Conservation (phyloP, 2,888 invertebrate genomes). For the Tortricodes alternella region DNA sequence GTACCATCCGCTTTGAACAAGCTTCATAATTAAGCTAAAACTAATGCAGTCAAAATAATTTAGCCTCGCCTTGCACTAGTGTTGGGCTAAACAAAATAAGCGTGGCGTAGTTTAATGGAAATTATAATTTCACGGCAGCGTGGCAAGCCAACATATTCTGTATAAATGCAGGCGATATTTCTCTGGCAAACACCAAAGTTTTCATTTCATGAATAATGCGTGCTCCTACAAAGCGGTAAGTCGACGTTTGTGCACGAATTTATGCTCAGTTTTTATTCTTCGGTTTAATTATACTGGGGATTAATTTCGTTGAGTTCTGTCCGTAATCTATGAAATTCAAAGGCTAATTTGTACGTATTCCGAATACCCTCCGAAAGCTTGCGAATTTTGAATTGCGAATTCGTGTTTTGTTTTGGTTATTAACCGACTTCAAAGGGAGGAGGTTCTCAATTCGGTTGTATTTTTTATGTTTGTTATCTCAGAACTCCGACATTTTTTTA, state of each 20-base stretch:
- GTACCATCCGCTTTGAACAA: background rate
- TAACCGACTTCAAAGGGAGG: no score
- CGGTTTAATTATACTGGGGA: no score
- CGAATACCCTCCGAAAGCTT: no score
- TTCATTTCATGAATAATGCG: conserved; percentile 28
- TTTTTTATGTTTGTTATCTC: no score
- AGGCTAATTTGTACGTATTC: no score
- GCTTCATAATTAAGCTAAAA: background rate
- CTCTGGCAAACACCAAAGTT: conserved; percentile 24
- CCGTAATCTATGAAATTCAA: no score
- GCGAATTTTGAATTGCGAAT: no score
- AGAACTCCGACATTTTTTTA: no score
- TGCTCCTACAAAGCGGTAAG: background rate
- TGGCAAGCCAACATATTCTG: conserved; percentile 18
- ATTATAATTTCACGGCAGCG: conserved; percentile 20
- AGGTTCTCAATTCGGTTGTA: no score
- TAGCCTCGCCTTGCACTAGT: conserved; percentile 1
- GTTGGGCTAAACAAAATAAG: conserved; percentile 12
- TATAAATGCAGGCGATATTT: conserved; percentile 29
- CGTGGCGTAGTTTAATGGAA: conserved; percentile 22
- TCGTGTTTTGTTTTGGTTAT: no score
- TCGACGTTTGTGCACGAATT: conserved; percentile 5
- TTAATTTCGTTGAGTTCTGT: no score
- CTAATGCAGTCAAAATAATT: conserved; percentile 7
- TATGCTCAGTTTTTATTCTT: conserved; percentile 6